Conservation (phyloP, 92 coral and sea anemone genomes). For the Diadumene lineata region DNA sequence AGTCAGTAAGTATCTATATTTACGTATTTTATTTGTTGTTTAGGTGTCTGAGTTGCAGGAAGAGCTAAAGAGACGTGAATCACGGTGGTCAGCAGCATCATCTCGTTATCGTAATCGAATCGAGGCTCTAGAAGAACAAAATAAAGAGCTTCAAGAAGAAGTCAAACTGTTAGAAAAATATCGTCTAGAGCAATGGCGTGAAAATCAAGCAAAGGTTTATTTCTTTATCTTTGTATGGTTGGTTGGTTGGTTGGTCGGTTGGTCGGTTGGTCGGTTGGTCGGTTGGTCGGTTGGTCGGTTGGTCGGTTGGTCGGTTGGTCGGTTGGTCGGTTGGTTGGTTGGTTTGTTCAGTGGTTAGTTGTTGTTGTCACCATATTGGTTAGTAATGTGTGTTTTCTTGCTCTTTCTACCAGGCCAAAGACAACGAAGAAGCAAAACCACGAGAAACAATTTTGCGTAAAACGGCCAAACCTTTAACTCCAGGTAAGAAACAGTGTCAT, state of each 20-base stretch:
- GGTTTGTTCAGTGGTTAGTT: no score
- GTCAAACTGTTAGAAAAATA: conserved; percentile 82
- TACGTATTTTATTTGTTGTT: background rate
- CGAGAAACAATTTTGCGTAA: conserved; percentile 65
- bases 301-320: background rate
- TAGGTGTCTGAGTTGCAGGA: conserved; percentile 84
- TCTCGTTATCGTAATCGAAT: conserved; percentile 87
- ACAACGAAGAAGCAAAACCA: conserved; percentile 59
- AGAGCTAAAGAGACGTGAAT: conserved; percentile 91
- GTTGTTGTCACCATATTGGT: no score
- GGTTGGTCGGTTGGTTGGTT: background rate
- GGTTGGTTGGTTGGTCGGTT: background rate
- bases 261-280: background rate
- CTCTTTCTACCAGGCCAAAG: conserved; percentile 56
- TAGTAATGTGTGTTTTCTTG: background rate
- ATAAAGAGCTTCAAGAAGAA: conserved; percentile 91
- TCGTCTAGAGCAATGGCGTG: conserved; percentile 83
- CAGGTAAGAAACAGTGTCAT: conserved; percentile 33
- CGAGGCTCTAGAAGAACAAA: conserved; percentile 79
- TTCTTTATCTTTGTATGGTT: background rate
- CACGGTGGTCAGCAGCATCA: conserved; percentile 99
- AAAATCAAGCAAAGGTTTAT: conserved; percentile 57
- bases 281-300: background rate
- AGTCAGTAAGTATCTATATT: no score
- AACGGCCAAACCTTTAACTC: conserved; percentile 45